Evolutionary conservation across 2,113 vertebrate species (phyloP).

Genomic region (Suricata suricatta): DNA sequence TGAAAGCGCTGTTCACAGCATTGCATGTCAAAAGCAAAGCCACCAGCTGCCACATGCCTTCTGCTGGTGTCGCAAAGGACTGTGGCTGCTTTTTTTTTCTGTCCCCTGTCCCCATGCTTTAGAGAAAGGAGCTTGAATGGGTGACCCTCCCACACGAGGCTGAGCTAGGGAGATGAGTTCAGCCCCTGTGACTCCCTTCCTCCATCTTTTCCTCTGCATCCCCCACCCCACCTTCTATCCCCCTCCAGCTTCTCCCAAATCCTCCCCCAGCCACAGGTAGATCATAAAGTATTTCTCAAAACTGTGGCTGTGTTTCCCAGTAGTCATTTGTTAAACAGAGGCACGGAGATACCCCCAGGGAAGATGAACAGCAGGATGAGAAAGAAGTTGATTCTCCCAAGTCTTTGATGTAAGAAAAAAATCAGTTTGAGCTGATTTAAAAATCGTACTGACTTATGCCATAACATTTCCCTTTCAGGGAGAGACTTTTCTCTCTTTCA

Average conservation of each 20-base stretch:
- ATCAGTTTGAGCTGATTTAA: slow-evolving; percentile 50
- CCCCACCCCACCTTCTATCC: neutral
- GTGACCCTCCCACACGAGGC: neutral
- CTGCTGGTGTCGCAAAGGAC: neutral
- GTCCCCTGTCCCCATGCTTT: neutral
- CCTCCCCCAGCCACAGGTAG: neutral
- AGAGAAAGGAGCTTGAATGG: neutral
- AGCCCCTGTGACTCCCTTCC: neutral
- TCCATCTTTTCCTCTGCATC: no score
- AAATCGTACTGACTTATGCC: slow-evolving; percentile 9
- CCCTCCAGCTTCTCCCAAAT: neutral
- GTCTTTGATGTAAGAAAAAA: slow-evolving; percentile 57
- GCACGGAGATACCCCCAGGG: neutral
- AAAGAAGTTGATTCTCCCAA: neutral
- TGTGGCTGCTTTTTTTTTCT: neutral
- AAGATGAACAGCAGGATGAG: neutral
- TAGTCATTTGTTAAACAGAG: slow-evolving; percentile 10
- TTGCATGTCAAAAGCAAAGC: neutral
- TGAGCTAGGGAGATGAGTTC: neutral
- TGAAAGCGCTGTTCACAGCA: neutral
- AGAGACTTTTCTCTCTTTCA: slow-evolving; percentile 26
- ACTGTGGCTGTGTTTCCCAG: neutral
- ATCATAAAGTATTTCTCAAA: neutral
- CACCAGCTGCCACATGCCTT: neutral
- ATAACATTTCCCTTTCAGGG: slow-evolving; percentile 26